Base-by-base conservation (phyloP, 2,113 vertebrate species). In the Phalacrocorax aristotelis region DNA sequence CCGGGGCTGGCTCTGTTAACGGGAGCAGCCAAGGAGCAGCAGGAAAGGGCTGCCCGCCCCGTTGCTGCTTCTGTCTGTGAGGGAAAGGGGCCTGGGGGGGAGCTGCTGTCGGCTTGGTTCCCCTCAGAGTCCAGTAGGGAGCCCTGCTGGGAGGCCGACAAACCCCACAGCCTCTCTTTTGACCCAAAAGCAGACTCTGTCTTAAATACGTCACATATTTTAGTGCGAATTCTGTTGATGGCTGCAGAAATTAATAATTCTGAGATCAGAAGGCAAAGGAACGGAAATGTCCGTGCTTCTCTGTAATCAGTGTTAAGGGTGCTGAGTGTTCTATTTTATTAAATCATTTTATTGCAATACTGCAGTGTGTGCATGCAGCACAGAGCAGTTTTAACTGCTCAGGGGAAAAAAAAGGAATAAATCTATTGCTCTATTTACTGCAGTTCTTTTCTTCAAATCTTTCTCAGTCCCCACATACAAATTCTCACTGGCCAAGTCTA, bases 1-100 rank as follows among this genome's bases (percentile, higher is more conserved):
- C 22, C 58, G n/a, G 22, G 14, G 5, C 11, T 6, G 1, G 23
- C 2, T 1, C 27, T 7, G 58, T 1, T 1, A 2, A 36, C 1
- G 19, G 36, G 10, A 5, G 58, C 68, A 1, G 61, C 13, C 10
- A 6, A 2, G 30, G 15, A 16, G 46, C 13, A 1, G 42, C 5
- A 0, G 9, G 29, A 4, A 1, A 0, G 9, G 23, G 7, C 4
- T 34, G 19, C 4, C 0, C 4, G 0, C 4, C 2, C 3, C 4
- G 0, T 1, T 5, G 22, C 22, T 6, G 23, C 9, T 3, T 4
- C 2, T 1, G 3, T 1, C 2, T 14, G 38, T 8, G 30, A 9
- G 60, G 42, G 29, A 12, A 8, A 12, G 36, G 27, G 49, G 29
- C 15, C 48, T 6, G 51, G 51, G 2, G 34, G 15, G 62, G 25